These are phyloP conservation scores for Chascanopsetta lugubris DNA, from an alignment of 2,113 vertebrate genomes.

Conservation along the genomic window DNA sequence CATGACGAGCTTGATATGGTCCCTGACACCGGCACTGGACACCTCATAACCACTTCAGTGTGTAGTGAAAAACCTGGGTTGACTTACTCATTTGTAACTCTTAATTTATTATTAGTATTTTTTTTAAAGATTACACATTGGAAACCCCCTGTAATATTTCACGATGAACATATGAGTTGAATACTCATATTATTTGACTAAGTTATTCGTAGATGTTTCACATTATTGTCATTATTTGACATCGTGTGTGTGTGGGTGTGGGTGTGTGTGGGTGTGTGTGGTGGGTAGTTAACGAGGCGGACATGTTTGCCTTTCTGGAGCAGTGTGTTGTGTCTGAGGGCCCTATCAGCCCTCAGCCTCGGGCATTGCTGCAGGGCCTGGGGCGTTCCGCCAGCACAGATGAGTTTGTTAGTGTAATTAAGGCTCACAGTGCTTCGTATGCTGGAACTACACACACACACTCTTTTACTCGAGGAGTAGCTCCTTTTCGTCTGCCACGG, in stretches of 20 bases:
- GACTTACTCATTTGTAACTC: too few species aligned
- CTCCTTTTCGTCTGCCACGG: slow-evolving; percentile 62
- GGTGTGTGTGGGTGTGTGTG: slow-evolving; percentile 54
- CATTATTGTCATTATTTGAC: slow-evolving; percentile 70
- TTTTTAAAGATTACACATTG: slow-evolving; percentile 3
- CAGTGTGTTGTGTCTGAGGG: slow-evolving; percentile 79
- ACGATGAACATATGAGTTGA: slow-evolving; percentile 24
- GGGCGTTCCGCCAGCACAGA: slow-evolving; percentile 74
- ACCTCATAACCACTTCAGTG: not conserved
- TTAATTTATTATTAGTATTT: too few species aligned
- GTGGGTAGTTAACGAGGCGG: slow-evolving; percentile 74
- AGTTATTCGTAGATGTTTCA: slow-evolving; percentile 66
- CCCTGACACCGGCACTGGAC: too few species aligned
- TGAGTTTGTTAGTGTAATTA: slow-evolving; percentile 83
- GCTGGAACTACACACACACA: slow-evolving; percentile 59
- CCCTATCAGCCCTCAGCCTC: slow-evolving; percentile 79
- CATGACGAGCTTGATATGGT: too few species aligned
- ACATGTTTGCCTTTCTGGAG: slow-evolving; percentile 71
- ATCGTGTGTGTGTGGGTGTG: slow-evolving; percentile 40
- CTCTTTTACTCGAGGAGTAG: slow-evolving; percentile 62
- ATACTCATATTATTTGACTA: slow-evolving; percentile 22
- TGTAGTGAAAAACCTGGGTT: too few species aligned
- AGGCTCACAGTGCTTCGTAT: slow-evolving; percentile 67
- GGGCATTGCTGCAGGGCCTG: slow-evolving; percentile 78
- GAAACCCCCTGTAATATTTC: slow-evolving; percentile 14